Evolutionary conservation across 2,888 invertebrate genomes (phyloP), one percentile per base, ranked within the genome.

Genomic region (Ochlodes sylvanus): DNA sequence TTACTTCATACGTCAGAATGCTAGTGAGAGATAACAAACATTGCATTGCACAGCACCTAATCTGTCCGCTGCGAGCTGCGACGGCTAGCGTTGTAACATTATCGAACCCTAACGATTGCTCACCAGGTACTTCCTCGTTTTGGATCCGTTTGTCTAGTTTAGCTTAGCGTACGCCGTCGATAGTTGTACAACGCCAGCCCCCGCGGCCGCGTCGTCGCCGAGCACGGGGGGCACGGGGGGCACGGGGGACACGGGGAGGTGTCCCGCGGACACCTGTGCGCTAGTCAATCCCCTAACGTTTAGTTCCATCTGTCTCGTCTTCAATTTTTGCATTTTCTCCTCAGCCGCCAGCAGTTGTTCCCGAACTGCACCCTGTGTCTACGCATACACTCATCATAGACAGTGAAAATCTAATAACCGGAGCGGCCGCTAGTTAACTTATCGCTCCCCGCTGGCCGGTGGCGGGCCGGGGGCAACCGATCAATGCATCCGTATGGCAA

Each of bases 111-210:
- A 81, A 85, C 84, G 84, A 85, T 92, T 92, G 92, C 92, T 92
- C 92, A 92, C 83, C 78, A 77, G 76, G 83, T 88, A 90, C 92
- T 92, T 92, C 92, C 90, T 85, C 75, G 80, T 90, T 91, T 90
- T 90, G 83, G 84, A 89, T 82, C 85, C 78, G 86, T 91, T 91
- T 89, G 86, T 89, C 79, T 89, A 86, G 84, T 85, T 85, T 88
- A 90, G 86, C 84, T 85, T 84, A 86, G 82, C 69, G 75, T 81
- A 79, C 77, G 77, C 79, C 77, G 73, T 70, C 79, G 78, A 82
- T 86, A 83, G 82, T 89, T 89, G 89, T 90, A 88, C 87, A 86
- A 81, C 71, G 82, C 81, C 83, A 87, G 87, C 85, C 85, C 75
- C 74, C 70, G 84, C 81, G 77, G 76, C 73, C 75, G 78, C 81